These are phyloP conservation scores for Eulemur coronatus DNA, from an alignment of 2,797 vertebrate genomes.

Conservation along the genomic window DNA sequence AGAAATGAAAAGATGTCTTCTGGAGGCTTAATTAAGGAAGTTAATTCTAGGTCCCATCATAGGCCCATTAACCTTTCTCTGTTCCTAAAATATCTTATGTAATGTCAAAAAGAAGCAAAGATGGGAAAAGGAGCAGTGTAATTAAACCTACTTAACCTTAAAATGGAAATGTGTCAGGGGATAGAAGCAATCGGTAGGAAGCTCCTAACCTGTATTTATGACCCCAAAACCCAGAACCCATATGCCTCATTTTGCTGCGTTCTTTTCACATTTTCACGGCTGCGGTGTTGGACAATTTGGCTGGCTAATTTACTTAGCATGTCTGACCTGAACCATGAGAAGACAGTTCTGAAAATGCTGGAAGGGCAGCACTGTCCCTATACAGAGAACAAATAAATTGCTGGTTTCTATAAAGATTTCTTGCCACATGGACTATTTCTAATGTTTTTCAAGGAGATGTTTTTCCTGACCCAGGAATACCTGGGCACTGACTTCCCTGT, in stretches of 20 bases:
- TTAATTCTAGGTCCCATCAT: slow-evolving; percentile 71
- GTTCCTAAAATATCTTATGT: slow-evolving; percentile 82
- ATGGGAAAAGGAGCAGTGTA: slow-evolving; percentile 75
- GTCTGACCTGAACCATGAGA: neutral
- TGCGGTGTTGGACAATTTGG: neutral
- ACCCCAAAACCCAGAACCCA: slow-evolving; percentile 75
- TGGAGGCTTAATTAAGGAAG: slow-evolving; percentile 77
- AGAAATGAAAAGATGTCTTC: slow-evolving; percentile 73
- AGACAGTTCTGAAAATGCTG: neutral
- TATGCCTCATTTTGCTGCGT: slow-evolving; percentile 49
- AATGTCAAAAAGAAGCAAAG: slow-evolving; percentile 72
- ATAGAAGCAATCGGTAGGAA: slow-evolving; percentile 74
- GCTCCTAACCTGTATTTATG: slow-evolving; percentile 77
- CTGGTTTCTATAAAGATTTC: neutral
- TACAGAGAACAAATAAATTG: neutral
- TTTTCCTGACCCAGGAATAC: neutral
- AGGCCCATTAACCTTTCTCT: slow-evolving; percentile 77
- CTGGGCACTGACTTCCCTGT: neutral
- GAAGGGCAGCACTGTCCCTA: neutral
- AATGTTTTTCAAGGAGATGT: neutral
- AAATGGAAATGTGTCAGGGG: slow-evolving; percentile 80
- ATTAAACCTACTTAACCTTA: slow-evolving; percentile 81
- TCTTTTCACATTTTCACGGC: slow-evolving; percentile 38
- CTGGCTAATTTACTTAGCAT: neutral
- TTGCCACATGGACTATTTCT: neutral